Percentiles rank a stretch among this genome's conserved stretches.
Evolutionary conservation across 2,888 invertebrate genomes (phyloP).

Genomic region (Listrodromus nycthemerus): DNA sequence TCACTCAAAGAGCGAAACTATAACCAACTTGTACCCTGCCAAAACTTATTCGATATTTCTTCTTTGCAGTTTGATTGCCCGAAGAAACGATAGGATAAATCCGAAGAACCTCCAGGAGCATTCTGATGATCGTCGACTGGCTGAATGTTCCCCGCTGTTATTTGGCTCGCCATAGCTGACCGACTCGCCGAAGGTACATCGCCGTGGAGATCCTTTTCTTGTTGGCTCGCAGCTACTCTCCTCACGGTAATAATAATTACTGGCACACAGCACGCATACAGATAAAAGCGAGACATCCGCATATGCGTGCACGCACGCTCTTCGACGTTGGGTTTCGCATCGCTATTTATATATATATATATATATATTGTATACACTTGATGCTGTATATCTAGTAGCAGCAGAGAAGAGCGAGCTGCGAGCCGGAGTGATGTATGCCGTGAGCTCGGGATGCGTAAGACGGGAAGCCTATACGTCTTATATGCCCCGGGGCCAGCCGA

Average conservation of each 20-base stretch:
- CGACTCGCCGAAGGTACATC: slow-evolving; percentile 6
- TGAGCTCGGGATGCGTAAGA: slow-evolving; percentile 78
- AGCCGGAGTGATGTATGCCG: slow-evolving; percentile 76
- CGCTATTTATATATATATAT: slow-evolving; percentile 10
- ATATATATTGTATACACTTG: not conserved
- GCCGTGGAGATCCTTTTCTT: slow-evolving; percentile 45
- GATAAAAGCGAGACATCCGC: slow-evolving; percentile 52
- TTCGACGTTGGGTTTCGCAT: slow-evolving; percentile 60
- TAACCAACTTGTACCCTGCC: not conserved
- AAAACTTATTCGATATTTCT: not conserved
- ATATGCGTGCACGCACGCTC: slow-evolving; percentile 62
- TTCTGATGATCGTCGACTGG: slow-evolving; percentile 5
- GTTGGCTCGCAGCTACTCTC: slow-evolving; percentile 72
- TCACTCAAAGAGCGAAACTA: not conserved
- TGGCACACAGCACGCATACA: slow-evolving; percentile 57
- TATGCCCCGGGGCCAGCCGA: slow-evolving; percentile 59
- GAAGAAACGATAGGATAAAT: slow-evolving; percentile 21
- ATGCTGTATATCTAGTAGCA: slow-evolving; percentile 49
- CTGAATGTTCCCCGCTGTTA: slow-evolving; percentile 41
- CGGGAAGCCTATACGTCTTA: slow-evolving; percentile 73
- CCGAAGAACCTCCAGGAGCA: slow-evolving; percentile 4
- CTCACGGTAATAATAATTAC: slow-evolving; percentile 79
- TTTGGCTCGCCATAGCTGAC: slow-evolving; percentile 39
- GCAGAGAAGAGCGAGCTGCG: slow-evolving; percentile 26
- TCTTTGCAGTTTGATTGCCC: not conserved